Base-by-base conservation (phyloP, 1,140 invertebrate genomes). In the Aphelinus atriplicis region DNA sequence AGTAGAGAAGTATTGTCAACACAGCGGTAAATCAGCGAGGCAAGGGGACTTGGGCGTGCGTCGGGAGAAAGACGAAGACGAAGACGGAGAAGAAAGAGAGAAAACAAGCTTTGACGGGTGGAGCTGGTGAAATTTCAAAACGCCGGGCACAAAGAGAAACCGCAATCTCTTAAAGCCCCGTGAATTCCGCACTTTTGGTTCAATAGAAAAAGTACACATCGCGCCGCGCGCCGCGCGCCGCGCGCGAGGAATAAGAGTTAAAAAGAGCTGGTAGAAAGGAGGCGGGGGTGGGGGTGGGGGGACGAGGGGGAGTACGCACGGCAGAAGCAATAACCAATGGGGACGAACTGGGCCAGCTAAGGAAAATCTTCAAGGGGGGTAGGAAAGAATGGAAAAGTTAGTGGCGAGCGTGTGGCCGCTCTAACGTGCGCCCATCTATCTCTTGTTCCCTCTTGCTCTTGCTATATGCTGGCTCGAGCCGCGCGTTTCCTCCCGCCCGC, bases 291-390 rank as follows among this genome's bases (percentile, higher is more conserved):
- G 79, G 78, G 68, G 75, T 77, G 78, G 79, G 78, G 68, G 75
- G 26, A 26, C 26, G 26, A 26, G 26, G 26, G 79, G 78, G 76
- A 76, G 72, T 73, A 75, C 76, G 76, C 73, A 76, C 76, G 79
- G 73, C 70, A 75, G 76, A 80, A 79, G 81, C 78, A 81, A 83
- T 83, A 84, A 84, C 83, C 84, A 85, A 84, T 83, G 80, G 80
- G 80, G 80, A 80, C 80, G 81, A 84, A 83, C 81, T 84, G 82
- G 83, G 82, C 83, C 82, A 84, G 78, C 78, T 78, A 84, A 83
- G 83, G 83, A 84, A 85, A 84, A 85, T 84, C 79, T 83, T 81
- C 77, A 78, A 81, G 80, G 78, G 78, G 78, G 78, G 80, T 82
- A 73, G 83, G 77, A 71, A 73, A 75, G 81, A 80, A 79, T 78